Evolutionary conservation across 2,797 vertebrate species (phyloP).

Genomic region (Alouatta caraya): DNA sequence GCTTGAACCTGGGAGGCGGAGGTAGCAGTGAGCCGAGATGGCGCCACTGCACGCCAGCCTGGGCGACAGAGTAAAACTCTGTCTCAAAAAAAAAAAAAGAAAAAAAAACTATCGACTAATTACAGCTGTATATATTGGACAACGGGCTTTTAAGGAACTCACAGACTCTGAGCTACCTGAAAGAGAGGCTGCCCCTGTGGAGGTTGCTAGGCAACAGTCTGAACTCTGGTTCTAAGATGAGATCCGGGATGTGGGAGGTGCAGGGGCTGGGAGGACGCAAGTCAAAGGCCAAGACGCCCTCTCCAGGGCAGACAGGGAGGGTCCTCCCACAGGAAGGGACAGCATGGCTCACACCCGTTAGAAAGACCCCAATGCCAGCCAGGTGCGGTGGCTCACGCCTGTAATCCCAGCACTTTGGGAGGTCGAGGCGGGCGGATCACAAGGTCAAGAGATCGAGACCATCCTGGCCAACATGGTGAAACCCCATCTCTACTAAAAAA

Average conservation of each 20-base stretch:
- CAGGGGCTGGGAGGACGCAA: background rate
- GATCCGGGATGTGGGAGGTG: background rate
- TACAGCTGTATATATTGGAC: background rate
- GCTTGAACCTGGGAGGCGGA: too few species aligned
- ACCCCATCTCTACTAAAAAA: too few species aligned
- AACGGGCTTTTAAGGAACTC: background rate
- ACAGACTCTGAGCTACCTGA: background rate
- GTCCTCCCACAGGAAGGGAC: background rate
- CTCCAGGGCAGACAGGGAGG: background rate
- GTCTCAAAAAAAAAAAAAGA: too few species aligned
- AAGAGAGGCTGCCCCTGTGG: background rate
- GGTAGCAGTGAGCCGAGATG: too few species aligned
- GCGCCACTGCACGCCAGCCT: too few species aligned
- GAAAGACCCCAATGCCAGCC: background rate
- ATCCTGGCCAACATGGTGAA: too few species aligned
- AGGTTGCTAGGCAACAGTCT: slow-evolving; percentile 62
- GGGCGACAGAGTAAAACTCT: too few species aligned
- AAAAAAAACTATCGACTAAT: background rate
- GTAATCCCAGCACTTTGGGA: too few species aligned
- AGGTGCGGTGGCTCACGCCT: too few species aligned
- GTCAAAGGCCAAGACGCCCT: background rate
- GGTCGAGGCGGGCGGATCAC: too few species aligned
- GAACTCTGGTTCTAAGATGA: background rate
- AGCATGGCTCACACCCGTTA: background rate
- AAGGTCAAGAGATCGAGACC: too few species aligned